Conservation (phyloP, 2,888 invertebrate species). For the Apodemia hepburni region DNA sequence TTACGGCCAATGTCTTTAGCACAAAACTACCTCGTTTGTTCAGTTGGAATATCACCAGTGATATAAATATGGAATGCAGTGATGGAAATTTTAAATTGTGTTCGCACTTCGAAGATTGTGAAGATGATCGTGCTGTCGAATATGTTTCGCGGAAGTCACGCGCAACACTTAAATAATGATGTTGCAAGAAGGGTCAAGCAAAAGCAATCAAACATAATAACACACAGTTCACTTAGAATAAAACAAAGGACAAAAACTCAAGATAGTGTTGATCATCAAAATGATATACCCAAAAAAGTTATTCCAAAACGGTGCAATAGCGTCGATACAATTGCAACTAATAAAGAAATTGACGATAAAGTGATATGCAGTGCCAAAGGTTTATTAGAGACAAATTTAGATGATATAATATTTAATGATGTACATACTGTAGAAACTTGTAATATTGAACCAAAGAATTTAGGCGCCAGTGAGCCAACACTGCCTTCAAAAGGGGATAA, state of each 20-base stretch:
- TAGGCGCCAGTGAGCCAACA: constrained; percentile 70
- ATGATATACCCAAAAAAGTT: constrained; percentile 41
- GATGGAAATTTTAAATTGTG: constrained; percentile 74
- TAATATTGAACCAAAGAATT: constrained; percentile 58
- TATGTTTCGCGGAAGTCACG: constrained; percentile 65
- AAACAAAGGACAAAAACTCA: constrained; percentile 62
- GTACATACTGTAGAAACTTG: constrained; percentile 54
- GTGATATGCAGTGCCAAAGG: constrained; percentile 79
- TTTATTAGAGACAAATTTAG: constrained; percentile 77
- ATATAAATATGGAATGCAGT: constrained; percentile 73
- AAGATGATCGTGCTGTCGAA: constrained; percentile 76
- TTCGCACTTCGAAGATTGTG: constrained; percentile 67
- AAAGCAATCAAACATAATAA: constrained; percentile 43
- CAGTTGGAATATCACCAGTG: constrained; percentile 45
- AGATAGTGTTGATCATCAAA: constrained; percentile 43
- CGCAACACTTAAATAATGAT: constrained; percentile 48
- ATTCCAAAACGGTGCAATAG: constrained; percentile 66
- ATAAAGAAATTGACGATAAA: constrained; percentile 63
- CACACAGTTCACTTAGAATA: constrained; percentile 57
- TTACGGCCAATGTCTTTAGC: constrained; percentile 34
- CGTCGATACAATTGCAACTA: constrained; percentile 61
- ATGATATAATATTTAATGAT: constrained; percentile 64
- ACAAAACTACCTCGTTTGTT: constrained; percentile 51
- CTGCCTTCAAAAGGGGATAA: constrained; percentile 49
- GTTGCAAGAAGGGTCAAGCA: constrained; percentile 36